Evolutionary conservation across 2,888 invertebrate genomes (phyloP), one percentile per base, ranked within the genome.

Genomic region (Gastracanthus pulcherrimus): DNA sequence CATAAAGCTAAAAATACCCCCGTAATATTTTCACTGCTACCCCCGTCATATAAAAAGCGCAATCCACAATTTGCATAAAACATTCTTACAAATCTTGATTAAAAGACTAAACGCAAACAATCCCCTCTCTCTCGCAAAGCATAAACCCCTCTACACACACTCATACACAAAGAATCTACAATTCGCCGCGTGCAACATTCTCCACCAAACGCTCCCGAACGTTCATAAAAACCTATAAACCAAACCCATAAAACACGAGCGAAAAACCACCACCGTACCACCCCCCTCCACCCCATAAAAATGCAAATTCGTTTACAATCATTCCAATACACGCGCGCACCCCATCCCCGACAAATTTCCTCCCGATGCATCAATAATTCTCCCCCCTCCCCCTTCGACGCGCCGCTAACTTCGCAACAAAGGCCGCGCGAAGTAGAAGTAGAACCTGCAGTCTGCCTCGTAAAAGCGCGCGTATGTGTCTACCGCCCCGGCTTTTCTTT

Each of bases 341-440:
- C 3, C 36, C 36, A 36, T n/a, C n/a, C 19, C n/a, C 16, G 48
- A 51, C 55, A 60, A 76, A 69, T 76, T 69, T 76, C 64, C 26
- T 62, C n/a, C 7, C 60, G 38, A 77, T 48, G 48, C 76, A 70
- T 70, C 69, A 62, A 69, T 64, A 64, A 26, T 66, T 55, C 60
- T 29, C 60, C 41, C 31, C 26, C 13, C 26, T n/a, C n/a, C n/a
- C n/a, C n/a, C n/a, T n/a, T n/a, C n/a, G n/a, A n/a, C n/a, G n/a
- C n/a, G n/a, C n/a, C n/a, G n/a, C n/a, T n/a, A n/a, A n/a, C n/a
- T n/a, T n/a, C n/a, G n/a, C n/a, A n/a, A n/a, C n/a, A n/a, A n/a
- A n/a, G n/a, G 48, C 70, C 45, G 45, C 45, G 45, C 45, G 45
- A 1, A 13, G 38, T 13, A 13, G 9, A 38, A 13, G 7, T 7